phyloP scores from a whole-genome alignment of 2,113 vertebrate species.

The Odocoileus hemionus region DNA sequence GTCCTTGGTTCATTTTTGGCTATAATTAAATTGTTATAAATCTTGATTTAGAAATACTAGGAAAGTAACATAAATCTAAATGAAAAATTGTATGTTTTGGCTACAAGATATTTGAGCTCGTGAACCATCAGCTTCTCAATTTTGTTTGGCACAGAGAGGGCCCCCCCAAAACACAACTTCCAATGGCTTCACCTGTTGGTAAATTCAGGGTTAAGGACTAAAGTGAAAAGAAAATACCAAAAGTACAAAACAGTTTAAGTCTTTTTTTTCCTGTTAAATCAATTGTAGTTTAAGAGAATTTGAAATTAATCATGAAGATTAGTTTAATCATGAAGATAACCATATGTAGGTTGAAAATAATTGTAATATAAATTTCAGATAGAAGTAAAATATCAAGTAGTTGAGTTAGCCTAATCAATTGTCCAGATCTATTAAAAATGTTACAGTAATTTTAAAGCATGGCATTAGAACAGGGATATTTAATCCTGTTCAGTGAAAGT shows the following conservation, averaged over 20 bases:
- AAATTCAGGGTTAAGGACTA: background rate
- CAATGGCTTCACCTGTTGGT: background rate
- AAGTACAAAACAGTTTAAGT: background rate
- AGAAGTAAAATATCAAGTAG: background rate
- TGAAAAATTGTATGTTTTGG: background rate
- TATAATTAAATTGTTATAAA: background rate
- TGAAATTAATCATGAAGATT: background rate
- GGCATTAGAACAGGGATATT: background rate
- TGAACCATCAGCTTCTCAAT: background rate
- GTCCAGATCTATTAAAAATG: background rate
- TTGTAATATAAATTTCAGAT: background rate
- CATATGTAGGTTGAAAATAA: background rate
- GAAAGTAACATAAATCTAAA: background rate
- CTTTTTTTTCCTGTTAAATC: background rate
- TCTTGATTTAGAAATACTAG: background rate
- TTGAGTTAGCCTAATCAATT: background rate
- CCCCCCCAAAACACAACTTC: background rate
- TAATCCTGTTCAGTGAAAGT: background rate
- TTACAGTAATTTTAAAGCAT: background rate
- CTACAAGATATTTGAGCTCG: background rate
- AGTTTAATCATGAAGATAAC: background rate
- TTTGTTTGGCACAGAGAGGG: background rate
- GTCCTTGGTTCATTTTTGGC: background rate
- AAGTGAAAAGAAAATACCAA: background rate
- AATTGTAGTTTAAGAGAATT: background rate